Evolutionary conservation across 2,113 vertebrate species (phyloP), one percentile per base, ranked within the genome.

Genomic region (Phalacrocorax pelagicus): DNA sequence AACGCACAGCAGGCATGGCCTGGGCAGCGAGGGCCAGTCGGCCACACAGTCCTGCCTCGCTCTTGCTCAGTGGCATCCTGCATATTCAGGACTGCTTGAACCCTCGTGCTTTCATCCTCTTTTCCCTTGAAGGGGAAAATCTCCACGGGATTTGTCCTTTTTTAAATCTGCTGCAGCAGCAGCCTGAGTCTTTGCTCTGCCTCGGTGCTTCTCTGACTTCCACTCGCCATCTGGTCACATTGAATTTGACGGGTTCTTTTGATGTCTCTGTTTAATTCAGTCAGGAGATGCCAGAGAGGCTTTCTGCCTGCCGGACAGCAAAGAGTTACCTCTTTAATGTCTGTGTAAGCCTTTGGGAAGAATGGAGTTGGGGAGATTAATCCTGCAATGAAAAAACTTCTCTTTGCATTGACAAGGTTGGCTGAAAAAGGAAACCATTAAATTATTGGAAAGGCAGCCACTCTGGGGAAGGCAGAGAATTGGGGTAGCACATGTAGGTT

Each of bases 211-310:
- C 88, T 67, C 17, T 67, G 87, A 49, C 72, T 96, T 93, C 70
- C 58, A 24, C 51, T 86, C 13, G 1, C 80, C 5, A 8, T 36
- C 90, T 88, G 83, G 69, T 96, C 92, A 84, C 70, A 72, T 91
- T 36, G 42, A 42, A 90, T 94, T 72, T 81, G 88, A 61, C 11
- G 17, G 61, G 24, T 79, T 72, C 81, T 83, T 94, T 91, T 94
- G 88, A 95, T 97, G 78, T 73, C 91, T 94, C 67, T 97, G 65
- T 92, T 95, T 79, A 52, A 95, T 89, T 95, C 92, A 86, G 57
- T 91, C 88, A 49, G 61, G 72, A 86, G 81, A 36, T 54, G 44
- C 42, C 2, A 2, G 62, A 58, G 82, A 95, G 49, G 57, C n/a
- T 90, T 69, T 63, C 82, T 81, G 89, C 71, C 77, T 72, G 62